Base-by-base conservation (phyloP, 1,140 invertebrate species). In the Bombus cullumanus region DNA sequence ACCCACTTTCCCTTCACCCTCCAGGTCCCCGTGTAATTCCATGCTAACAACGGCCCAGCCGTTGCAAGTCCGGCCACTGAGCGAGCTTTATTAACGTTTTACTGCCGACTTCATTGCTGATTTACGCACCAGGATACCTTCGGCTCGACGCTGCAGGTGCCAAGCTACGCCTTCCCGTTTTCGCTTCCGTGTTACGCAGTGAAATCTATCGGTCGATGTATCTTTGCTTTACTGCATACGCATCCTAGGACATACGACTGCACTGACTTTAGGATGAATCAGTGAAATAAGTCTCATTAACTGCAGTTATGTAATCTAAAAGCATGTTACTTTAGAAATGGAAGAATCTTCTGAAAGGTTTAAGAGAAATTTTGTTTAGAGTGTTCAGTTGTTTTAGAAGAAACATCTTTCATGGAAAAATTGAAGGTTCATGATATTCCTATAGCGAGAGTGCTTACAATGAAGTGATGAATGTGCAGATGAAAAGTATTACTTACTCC, bases 11-110 rank as follows among this genome's bases (percentile, higher is more conserved):
- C 28, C 43, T 31, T 80, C 31, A 18, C 25, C 28, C 64, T 53
- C 69, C 64, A 25, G 22, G 31, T 25, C n/a, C 43, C 12, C n/a
- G 31, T n/a, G 22, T 34, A 72, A 9, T 64, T 77, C 53, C 39
- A 34, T 10, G 64, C 37, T 79, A 41, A 59, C 37, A 59, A 72
- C 47, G 25, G 12, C 34, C 43, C 28, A 4, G 9, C 22, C 47
- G 13, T 34, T 78, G 43, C 22, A 22, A 79, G 47, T 53, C 8
- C n/a, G 15, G 34, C 53, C 53, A 62, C 53, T 25, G 75, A 28
- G 22, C 75, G 22, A 84, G 80, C 77, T 90, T 89, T 89, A 87
- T 87, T 90, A 86, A 90, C 87, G 83, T 89, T 90, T 90, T 90
- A 90, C 89, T 84, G 72, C 75, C 83, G 85, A 86, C 74, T 89